Percentiles rank a stretch among this genome's conserved stretches.
phyloP scores from a whole-genome alignment of 2,113 vertebrate species.

The Manacus vitellinus region DNA sequence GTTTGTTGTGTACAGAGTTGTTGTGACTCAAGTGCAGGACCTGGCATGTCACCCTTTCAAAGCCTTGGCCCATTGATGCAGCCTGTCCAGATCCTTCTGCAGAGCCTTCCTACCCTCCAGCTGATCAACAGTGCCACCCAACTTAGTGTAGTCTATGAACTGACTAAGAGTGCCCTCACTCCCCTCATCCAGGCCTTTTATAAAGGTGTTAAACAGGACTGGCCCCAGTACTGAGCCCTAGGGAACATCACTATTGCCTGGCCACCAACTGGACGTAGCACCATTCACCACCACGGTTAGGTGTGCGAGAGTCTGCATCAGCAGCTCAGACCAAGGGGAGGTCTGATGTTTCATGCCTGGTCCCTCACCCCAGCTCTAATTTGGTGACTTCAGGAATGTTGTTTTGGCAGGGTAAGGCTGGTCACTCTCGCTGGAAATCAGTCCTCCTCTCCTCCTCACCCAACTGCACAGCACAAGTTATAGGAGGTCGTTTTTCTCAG shows the following conservation, averaged over 20 bases:
- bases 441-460: not conserved
- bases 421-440: not conserved
- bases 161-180: not conserved
- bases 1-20: not conserved
- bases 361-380: not conserved
- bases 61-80: fast-evolving
- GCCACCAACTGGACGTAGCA: not conserved
- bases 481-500: fast-evolving
- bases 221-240: not conserved
- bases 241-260: not conserved
- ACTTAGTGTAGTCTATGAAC: not conserved
- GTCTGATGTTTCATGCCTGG: not conserved
- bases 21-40: not conserved
- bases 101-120: not conserved
- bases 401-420: not conserved
- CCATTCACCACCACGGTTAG: no score
- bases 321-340: fast-evolving
- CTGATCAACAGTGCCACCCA: not conserved
- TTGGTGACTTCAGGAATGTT: not conserved
- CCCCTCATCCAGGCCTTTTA: not conserved
- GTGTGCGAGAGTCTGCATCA: not conserved
- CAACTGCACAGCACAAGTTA: not conserved
- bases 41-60: fast-evolving
- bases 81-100: not conserved
- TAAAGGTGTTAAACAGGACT: not conserved